Conservation (phyloP, 1,140 invertebrate species). For the Cherax destructor region DNA sequence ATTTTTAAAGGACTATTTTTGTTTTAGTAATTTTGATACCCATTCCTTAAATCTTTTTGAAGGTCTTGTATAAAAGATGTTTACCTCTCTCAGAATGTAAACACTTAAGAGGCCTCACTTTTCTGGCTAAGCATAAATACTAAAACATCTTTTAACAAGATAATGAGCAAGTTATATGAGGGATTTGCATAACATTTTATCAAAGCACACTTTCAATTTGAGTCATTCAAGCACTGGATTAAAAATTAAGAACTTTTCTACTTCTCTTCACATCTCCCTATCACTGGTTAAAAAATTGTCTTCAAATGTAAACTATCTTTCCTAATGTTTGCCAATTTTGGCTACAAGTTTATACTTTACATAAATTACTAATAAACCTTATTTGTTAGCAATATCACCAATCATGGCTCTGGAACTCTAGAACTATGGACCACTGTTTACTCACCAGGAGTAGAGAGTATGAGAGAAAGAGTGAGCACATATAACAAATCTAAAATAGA, state of each 20-base stretch:
- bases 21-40: neutral
- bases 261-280: neutral
- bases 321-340: neutral
- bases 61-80: neutral
- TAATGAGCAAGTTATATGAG: neutral
- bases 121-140: neutral
- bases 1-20: neutral
- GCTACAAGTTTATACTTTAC: neutral
- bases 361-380: neutral
- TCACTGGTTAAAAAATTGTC: neutral
- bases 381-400: neutral
- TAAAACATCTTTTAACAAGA: slow-evolving; percentile 8
- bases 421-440: neutral
- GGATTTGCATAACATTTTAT: neutral
- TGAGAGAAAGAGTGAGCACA: neutral
- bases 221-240: slow-evolving; percentile 8
- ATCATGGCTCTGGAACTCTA: neutral
- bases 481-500: slow-evolving; percentile 5
- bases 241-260: neutral
- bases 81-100: neutral
- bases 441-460: neutral
- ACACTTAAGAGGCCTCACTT: neutral
- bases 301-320: neutral
- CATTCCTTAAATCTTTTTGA: neutral
- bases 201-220: slow-evolving; percentile 9